Evolutionary conservation across 2,888 invertebrate genomes (phyloP), one percentile per base, ranked within the genome.

Genomic region (Asteroscopus sphinx): DNA sequence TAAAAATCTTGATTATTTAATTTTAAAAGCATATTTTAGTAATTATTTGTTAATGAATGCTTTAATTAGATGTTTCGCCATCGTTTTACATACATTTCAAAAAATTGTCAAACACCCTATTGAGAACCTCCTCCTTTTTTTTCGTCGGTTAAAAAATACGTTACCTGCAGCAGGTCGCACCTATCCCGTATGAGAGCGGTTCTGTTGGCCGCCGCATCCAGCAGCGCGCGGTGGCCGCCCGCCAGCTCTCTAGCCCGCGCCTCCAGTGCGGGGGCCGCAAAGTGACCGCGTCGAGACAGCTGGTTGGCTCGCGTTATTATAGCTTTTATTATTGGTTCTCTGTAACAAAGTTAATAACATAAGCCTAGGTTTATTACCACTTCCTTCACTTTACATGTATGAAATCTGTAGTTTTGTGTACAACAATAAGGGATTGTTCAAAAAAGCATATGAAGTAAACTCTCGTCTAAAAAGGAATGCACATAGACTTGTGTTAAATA

Each of bases 211-310:
- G 97, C 96, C 35, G 96, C 89, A 80, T 97, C 98, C 59, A 96
- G 95, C 1, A 98, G 91, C 53, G 96, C 95, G 0, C 96, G 95
- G 15, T 97, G 94, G 66, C 96, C 96, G n/a, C 95, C 92, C 55
- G 96, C 96, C 48, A 99, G 94, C 53, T 96, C 95, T 8, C 96
- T 93, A 0, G 96, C 94, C 57, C 96, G 95, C 0, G 94, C 85
- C 72, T 97, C 97, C 32, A 99, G 97, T 66, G 96, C 95, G 0
- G 95, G 92, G 0, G 96, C 94, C 0, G 98, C 98, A 88, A 98
- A 98, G 92, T 99, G 99, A 0, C 97, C 97, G 71, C 97, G 96
- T 2, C 97, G 95, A 3, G 97, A 95, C 95, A 99, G 97, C 72
- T 97, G 96, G 5, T 96, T 94, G 0, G 98, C 98, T 59, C 98